Evolutionary conservation across 2,888 invertebrate genomes (phyloP), one percentile per base, ranked within the genome.

Genomic region (Pollenia griseotomentosa): DNA sequence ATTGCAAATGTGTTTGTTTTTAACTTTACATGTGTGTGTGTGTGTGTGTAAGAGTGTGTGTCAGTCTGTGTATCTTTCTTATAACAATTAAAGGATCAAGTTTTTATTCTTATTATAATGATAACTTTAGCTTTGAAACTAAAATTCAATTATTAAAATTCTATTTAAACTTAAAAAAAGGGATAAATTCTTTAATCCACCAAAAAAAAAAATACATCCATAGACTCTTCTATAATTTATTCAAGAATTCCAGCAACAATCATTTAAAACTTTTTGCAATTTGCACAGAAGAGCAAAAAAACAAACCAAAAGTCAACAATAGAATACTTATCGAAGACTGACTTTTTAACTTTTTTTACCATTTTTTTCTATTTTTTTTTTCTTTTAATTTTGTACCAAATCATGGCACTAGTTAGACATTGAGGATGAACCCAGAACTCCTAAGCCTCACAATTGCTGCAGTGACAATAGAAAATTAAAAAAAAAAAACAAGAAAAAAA

Each of bases 91-190:
- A 73, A 63, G 70, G 46, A 75, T 80, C 68, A 85, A 74, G 53
- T 79, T 73, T 79, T 83, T 10, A 12, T 79, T 73, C 74, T 83
- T 10, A 12, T 23, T 12, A 33, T 75, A 57, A 63, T 75, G 65
- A 79, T 71, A 71, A 80, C 75, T 83, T 80, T 51, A 83, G 57
- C 63, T 68, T 42, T 44, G 23, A 68, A 84, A 87, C 84, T 87
- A 74, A 87, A 87, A 74, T 84, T 87, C 81, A 87, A 87, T 87
- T 87, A 84, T 84, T 87, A 61, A 87, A 84, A 87, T 82, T 57
- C 44, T 71, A 68, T 81, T 84, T 87, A 65, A 63, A 75, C 61
- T 68, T 74, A 14, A 63, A 16, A 59, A 68, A 80, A 48, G 14
- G 61, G 61, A 74, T 74, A 68, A 85, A 85, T 19, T 75, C 23